Evolutionary conservation across 2,888 invertebrate genomes (phyloP).

Genomic region (Oegoconia quadripuncta): DNA sequence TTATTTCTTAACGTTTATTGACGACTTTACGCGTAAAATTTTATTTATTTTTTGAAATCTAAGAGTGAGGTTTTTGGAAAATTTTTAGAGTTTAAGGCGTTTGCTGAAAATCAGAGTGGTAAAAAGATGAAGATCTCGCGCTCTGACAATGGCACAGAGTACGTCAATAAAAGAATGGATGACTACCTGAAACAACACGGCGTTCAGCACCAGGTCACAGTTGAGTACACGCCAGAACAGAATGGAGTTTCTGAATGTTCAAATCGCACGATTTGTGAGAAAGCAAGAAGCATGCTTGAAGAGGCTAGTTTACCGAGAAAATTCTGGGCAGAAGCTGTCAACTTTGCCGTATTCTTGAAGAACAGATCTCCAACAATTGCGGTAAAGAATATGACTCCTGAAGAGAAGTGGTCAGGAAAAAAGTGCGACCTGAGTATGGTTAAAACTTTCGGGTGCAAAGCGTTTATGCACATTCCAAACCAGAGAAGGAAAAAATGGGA

Average conservation of each 20-base stretch:
- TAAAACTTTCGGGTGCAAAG: constrained; percentile 14
- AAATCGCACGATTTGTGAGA: constrained; percentile 14
- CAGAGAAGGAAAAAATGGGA: constrained; percentile 7
- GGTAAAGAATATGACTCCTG: constrained; percentile 7
- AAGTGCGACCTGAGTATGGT: constrained; percentile 7
- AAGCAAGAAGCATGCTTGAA: constrained; percentile 10
- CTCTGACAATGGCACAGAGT: constrained; percentile 12
- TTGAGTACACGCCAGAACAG: constrained; percentile 28
- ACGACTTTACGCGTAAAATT: too few species aligned
- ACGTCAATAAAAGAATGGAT: constrained; percentile 13
- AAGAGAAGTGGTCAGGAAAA: constrained; percentile 11
- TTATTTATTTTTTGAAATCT: too few species aligned
- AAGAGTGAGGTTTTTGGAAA: too few species aligned
- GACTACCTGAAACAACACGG: constrained; percentile 12
- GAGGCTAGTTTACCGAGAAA: background rate
- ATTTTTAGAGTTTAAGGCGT: too few species aligned
- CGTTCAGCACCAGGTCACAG: constrained; percentile 24
- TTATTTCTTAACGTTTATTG: too few species aligned
- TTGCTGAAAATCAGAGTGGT: constrained; percentile 9
- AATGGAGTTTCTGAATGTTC: constrained; percentile 35
- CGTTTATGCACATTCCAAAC: constrained; percentile 1
- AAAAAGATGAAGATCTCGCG: constrained; percentile 9
- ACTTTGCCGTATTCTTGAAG: constrained; percentile 16
- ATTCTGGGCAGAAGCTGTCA: constrained; percentile 15
- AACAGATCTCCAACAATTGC: constrained; percentile 14